These are phyloP conservation scores for Anthoptus insignis DNA, from an alignment of 2,888 invertebrate species.

Conservation along the genomic window DNA sequence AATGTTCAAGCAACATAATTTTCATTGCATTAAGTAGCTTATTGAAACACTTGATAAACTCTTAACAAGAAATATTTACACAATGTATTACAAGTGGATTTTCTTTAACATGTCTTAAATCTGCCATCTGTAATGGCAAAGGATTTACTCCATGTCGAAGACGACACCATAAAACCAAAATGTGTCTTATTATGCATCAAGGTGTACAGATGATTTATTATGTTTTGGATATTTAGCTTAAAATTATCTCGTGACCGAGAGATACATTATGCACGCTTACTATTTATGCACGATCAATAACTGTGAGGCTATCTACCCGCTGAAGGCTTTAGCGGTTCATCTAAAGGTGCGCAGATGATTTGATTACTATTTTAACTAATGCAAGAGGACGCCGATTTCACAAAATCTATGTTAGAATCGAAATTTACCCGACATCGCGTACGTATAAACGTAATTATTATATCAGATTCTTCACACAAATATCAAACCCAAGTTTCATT, in stretches of 20 bases:
- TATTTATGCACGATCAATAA: constrained; percentile 5
- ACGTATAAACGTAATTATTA: constrained; percentile 1
- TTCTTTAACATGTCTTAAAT: no score
- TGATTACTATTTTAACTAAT: background rate
- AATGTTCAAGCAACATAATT: no score
- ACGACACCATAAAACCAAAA: no score
- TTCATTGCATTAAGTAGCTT: no score
- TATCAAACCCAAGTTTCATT: background rate
- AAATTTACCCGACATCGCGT: background rate
- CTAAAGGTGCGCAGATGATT: constrained; percentile 1
- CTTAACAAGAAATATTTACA: no score
- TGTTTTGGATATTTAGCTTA: background rate
- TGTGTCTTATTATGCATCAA: no score
- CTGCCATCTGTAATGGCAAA: no score
- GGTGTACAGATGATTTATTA: background rate
- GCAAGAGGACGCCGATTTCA: background rate
- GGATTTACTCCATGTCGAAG: no score
- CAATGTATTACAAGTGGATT: no score
- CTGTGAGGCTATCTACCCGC: background rate
- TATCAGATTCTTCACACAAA: constrained; percentile 30
- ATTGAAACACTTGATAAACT: no score
- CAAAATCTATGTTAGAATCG: background rate
- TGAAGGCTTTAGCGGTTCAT: background rate
- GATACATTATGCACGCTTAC: background rate
- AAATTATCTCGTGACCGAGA: background rate